phyloP scores from a whole-genome alignment of 2,888 invertebrate species.

The Drosophila silvestris region DNA sequence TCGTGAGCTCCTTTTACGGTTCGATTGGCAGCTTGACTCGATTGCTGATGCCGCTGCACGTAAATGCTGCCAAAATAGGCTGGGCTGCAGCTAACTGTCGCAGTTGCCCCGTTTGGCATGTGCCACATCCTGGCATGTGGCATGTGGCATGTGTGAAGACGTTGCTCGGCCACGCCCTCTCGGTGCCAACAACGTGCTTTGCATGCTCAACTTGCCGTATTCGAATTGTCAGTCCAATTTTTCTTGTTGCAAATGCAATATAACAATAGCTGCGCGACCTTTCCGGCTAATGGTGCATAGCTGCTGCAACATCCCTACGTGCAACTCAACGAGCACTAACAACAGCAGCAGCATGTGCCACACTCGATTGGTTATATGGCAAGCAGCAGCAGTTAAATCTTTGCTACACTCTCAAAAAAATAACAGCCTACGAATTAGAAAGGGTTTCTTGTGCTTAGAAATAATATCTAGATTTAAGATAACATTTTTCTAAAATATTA shows the following conservation, averaged over 20 bases:
- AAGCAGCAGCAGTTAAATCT: background rate
- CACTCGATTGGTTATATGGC: background rate
- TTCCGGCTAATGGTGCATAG: slow-evolving; percentile 56
- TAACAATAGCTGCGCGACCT: slow-evolving; percentile 58
- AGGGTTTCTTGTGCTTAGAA: background rate
- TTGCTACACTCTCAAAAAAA: background rate
- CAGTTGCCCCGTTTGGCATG: slow-evolving; percentile 20
- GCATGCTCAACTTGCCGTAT: slow-evolving; percentile 54
- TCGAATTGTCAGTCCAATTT: slow-evolving; percentile 47
- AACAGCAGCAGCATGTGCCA: slow-evolving; percentile 19
- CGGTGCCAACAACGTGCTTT: slow-evolving; percentile 75
- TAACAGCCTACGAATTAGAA: background rate
- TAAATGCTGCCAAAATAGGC: slow-evolving; percentile 48
- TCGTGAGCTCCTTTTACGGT: slow-evolving; percentile 44
- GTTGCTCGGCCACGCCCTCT: slow-evolving; percentile 57
- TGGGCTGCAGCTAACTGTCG: slow-evolving; percentile 50
- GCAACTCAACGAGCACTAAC: slow-evolving; percentile 31
- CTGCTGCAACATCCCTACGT: slow-evolving; percentile 37
- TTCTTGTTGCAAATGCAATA: slow-evolving; percentile 21
- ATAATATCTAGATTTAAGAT: background rate
- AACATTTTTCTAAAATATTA: background rate
- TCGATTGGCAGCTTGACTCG: slow-evolving; percentile 12
- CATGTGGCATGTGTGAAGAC: slow-evolving; percentile 14
- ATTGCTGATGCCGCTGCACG: slow-evolving; percentile 28
- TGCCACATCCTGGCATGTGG: slow-evolving; percentile 14